Evolutionary conservation across 2,113 vertebrate species (phyloP), one percentile per base, ranked within the genome.

Genomic region (Nibea albiflora): DNA sequence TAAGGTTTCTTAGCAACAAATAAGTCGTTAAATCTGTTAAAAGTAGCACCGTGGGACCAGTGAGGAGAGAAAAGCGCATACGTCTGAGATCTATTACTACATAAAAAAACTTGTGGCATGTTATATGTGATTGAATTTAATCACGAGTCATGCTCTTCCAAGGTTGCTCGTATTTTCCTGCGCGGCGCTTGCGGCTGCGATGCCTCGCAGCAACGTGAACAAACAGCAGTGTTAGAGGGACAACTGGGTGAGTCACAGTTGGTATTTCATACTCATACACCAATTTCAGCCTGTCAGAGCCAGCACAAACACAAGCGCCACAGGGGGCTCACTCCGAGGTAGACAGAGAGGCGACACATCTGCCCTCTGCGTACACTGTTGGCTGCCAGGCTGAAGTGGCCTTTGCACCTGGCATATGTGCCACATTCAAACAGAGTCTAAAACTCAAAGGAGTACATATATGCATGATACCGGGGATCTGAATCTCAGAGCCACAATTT

Each of bases 231-330:
- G 64, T 46, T 12, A 24, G 20, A 71, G 19, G 57, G 76, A 78
- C 58, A 62, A 63, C 61, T 20, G 76, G 68, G 78, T 70, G 73
- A 78, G 87, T 77, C 83, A 57, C 83, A 80, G 79, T 61, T 65
- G 67, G 66, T 42, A 44, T 79, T 50, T 65, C 49, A 17, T 24
- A 61, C 74, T 67, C 72, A 42, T 52, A 67, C 57, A 76, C 26
- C 67, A 85, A 76, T 77, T 85, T 73, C 58, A 77, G 52, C 20
- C 75, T 87, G 81, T 82, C 81, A 64, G 61, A 72, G 50, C 70
- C 57, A 28, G 63, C 53, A 16, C 42, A 71, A 63, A 83, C 73
- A 60, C 53, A 46, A 71, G 69, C 71, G 65, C 71, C 88, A 49
- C 74, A 26, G 85, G 82, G 57, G 52, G 56, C 53, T 75, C 28